Percentiles rank a stretch among this genome's conserved stretches.
These are phyloP conservation scores for Strigamia crassipes DNA, from an alignment of 2,888 invertebrate species.

Conservation along the genomic window DNA sequence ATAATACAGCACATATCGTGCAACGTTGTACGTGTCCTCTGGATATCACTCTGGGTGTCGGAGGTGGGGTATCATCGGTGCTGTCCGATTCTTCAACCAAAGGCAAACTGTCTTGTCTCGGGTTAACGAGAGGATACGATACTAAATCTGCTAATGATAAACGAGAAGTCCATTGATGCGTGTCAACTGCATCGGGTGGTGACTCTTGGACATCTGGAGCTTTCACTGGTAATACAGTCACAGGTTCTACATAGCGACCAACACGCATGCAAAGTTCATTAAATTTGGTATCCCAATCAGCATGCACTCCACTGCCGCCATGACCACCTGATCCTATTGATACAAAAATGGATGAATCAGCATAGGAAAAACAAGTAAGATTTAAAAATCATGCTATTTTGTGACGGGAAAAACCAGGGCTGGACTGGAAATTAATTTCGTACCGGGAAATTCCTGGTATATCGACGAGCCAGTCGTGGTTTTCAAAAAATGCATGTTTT, in stretches of 20 bases:
- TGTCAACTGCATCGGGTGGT: neutral
- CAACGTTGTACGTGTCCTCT: slow-evolving; percentile 21
- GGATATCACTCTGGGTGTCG: neutral
- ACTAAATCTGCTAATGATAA: neutral
- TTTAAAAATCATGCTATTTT: neutral
- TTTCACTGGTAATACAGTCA: neutral
- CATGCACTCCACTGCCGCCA: slow-evolving; percentile 53
- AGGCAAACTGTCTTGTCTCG: neutral
- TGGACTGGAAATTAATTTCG: too few species aligned
- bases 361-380: neutral
- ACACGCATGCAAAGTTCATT: slow-evolving; percentile 51
- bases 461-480: too few species aligned
- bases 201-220: neutral
- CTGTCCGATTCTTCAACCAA: neutral
- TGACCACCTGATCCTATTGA: slow-evolving; percentile 53
- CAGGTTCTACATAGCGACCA: slow-evolving; percentile 35
- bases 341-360: neutral
- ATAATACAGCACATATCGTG: slow-evolving; percentile 22
- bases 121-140: neutral
- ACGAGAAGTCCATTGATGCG: slow-evolving; percentile 15
- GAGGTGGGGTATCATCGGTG: neutral
- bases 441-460: too few species aligned
- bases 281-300: slow-evolving; percentile 53
- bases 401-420: too few species aligned
- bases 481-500: too few species aligned